These are phyloP conservation scores for Odocoileus virginianus DNA, from an alignment of 2,113 vertebrate genomes.

Conservation along the genomic window DNA sequence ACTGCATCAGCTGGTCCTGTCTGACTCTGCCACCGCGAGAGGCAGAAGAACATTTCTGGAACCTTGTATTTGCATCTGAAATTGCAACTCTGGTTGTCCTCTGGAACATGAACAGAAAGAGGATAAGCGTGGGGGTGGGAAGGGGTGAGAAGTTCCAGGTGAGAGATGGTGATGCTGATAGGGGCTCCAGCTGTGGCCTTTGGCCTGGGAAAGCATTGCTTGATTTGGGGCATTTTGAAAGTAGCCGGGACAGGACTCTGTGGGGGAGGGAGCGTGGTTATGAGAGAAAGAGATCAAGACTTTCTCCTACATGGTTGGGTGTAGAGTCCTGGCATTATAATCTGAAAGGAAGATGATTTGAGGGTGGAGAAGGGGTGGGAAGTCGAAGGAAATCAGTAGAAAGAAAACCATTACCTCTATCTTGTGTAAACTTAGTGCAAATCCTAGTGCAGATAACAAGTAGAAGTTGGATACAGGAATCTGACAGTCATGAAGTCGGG, in stretches of 20 bases:
- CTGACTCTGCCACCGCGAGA: background rate
- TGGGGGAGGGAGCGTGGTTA: background rate
- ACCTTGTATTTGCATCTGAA: background rate
- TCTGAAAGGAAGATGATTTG: background rate
- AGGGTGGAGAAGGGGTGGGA: background rate
- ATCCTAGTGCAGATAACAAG: background rate
- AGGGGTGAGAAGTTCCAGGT: too few species aligned
- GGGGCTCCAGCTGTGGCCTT: background rate
- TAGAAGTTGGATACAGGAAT: background rate
- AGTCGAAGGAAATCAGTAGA: background rate
- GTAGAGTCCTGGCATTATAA: background rate
- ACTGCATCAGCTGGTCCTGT: background rate
- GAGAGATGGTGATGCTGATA: background rate
- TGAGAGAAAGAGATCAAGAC: background rate
- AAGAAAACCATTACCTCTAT: background rate
- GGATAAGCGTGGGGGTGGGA: fast-evolving
- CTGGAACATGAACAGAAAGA: background rate
- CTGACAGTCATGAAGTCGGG: background rate
- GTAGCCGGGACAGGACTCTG: background rate
- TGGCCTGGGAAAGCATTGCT: too few species aligned
- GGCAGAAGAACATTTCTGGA: background rate
- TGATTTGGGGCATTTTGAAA: background rate
- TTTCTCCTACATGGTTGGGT: background rate
- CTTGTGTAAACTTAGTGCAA: background rate
- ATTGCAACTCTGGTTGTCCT: background rate